Evolutionary conservation across 2,797 vertebrate genomes (phyloP).

Genomic region (Xenopus petersii): DNA sequence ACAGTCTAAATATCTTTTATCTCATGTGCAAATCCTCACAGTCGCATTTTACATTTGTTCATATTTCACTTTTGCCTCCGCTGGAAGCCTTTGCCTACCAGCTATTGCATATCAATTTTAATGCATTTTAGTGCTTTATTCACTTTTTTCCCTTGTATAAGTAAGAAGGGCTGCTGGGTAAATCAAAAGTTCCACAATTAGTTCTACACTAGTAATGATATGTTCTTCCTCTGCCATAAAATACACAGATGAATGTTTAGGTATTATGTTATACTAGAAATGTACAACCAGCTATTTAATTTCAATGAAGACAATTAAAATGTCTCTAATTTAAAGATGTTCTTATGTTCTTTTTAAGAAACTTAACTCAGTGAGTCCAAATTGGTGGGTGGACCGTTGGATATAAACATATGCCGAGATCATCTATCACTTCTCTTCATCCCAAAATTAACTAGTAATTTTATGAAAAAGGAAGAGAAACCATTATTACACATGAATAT

Average conservation of each 20-base stretch:
- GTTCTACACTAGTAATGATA: conserved; percentile 31
- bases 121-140: conserved; percentile 20
- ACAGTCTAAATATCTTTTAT: conserved; percentile 49
- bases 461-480: no score
- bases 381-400: no score
- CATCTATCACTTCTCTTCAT: no score
- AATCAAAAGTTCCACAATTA: conserved; percentile 28
- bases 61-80: conserved; percentile 41
- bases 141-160: conserved; percentile 23
- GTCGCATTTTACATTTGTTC: conserved; percentile 36
- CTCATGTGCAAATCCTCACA: conserved; percentile 41
- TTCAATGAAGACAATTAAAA: no score
- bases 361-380: no score
- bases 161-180: conserved; percentile 23
- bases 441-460: no score
- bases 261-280: conserved; percentile 6
- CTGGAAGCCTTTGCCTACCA: conserved; percentile 37
- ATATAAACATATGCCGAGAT: no score
- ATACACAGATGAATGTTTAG: neutral
- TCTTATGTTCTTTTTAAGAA: no score
- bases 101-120: conserved; percentile 18
- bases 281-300: neutral
- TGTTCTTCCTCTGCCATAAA: conserved; percentile 20
- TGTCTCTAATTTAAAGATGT: no score
- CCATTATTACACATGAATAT: no score